phyloP scores from a whole-genome alignment of 2,113 vertebrate species.

The Sylvietta virens region DNA sequence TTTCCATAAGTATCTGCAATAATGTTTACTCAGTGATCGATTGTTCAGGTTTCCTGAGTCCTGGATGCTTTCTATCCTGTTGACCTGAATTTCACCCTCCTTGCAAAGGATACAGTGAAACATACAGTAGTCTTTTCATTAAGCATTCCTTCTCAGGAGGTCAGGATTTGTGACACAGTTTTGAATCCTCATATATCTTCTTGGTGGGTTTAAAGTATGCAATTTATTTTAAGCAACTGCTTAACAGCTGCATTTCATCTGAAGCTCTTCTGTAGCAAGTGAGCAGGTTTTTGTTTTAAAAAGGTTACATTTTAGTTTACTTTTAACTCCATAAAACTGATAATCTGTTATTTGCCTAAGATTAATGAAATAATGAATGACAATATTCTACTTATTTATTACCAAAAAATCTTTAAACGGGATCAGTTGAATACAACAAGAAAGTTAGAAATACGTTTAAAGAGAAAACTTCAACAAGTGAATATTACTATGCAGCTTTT shows the following conservation, averaged over 20 bases:
- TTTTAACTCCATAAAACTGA: slow-evolving; percentile 63
- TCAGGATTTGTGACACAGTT: slow-evolving; percentile 61
- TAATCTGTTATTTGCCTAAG: slow-evolving; percentile 51
- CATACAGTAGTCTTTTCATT: slow-evolving; percentile 64
- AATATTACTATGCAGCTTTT: neutral
- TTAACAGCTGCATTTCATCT: slow-evolving; percentile 64
- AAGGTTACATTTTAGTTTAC: slow-evolving; percentile 61
- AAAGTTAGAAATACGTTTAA: neutral
- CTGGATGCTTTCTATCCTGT: slow-evolving; percentile 55
- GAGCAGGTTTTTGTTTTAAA: slow-evolving; percentile 62
- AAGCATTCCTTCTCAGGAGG: slow-evolving; percentile 58
- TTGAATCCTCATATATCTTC: slow-evolving; percentile 63
- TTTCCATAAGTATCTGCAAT: slow-evolving; percentile 30
- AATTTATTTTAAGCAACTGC: slow-evolving; percentile 63
- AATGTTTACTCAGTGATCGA: slow-evolving; percentile 56
- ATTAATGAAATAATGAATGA: slow-evolving; percentile 59
- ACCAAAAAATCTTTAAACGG: neutral
- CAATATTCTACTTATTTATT: neutral
- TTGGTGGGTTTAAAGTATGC: slow-evolving; percentile 52
- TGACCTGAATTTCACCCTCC: slow-evolving; percentile 64
- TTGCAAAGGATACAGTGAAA: slow-evolving; percentile 62
- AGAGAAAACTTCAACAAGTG: neutral
- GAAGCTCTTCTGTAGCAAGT: slow-evolving; percentile 54
- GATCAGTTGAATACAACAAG: neutral
- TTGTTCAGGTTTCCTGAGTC: slow-evolving; percentile 55